These are phyloP conservation scores for Bergia sp. DNA, from an alignment of 92 coral and sea anemone genomes.

Conservation along the genomic window DNA sequence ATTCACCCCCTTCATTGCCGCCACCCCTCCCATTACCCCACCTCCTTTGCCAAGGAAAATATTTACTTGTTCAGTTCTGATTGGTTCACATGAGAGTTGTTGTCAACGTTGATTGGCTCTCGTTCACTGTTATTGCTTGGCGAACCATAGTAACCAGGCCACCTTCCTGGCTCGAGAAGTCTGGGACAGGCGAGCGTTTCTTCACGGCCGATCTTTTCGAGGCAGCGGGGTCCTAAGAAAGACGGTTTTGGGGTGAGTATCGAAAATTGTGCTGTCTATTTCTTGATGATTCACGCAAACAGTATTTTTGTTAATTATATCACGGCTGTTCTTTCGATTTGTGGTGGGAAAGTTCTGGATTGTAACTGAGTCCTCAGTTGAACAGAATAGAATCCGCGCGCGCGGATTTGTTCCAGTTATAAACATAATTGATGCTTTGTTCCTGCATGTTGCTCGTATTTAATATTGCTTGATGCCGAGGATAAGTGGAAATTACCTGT, in stretches of 20 bases:
- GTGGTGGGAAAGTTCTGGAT: neutral
- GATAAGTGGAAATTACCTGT: neutral
- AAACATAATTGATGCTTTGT: neutral
- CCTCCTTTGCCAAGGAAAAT: no score
- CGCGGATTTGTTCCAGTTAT: neutral
- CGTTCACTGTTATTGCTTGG: neutral
- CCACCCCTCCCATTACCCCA: no score
- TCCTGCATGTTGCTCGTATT: neutral
- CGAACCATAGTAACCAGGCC: conserved; percentile 25
- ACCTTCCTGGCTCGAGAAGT: neutral
- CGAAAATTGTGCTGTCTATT: neutral
- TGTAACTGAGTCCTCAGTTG: neutral
- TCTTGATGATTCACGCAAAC: neutral
- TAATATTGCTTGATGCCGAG: neutral
- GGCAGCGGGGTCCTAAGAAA: neutral
- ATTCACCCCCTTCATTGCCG: no score
- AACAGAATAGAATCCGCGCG: neutral
- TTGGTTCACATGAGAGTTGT: neutral
- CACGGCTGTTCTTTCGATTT: neutral
- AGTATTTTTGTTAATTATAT: neutral
- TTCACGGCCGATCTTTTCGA: neutral
- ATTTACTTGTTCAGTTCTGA: conserved; percentile 11
- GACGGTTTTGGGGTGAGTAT: neutral
- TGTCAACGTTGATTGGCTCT: conserved; percentile 4
- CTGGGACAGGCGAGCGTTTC: conserved; percentile 19